Evolutionary conservation across 2,888 invertebrate species (phyloP).

Genomic region (Ophioninae sp.): DNA sequence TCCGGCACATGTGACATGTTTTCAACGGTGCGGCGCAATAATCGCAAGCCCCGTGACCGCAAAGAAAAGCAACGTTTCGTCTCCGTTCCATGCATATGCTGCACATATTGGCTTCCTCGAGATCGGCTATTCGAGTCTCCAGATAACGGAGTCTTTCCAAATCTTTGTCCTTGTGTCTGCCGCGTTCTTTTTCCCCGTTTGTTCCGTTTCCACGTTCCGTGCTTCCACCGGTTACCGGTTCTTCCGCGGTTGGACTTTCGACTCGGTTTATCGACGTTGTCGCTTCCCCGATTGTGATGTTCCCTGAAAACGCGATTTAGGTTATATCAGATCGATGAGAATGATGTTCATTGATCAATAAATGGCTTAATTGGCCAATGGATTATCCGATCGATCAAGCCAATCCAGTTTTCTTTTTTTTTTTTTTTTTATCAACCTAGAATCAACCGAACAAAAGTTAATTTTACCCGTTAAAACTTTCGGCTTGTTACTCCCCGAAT

Average conservation of each 20-base stretch:
- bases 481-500: constrained; percentile 35
- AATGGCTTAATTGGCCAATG: too few relatives aligned
- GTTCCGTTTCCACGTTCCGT: constrained; percentile 51
- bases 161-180: constrained; percentile 76
- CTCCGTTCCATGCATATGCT: constrained; percentile 94
- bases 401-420: too few relatives aligned
- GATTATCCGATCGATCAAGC: not conserved
- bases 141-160: constrained; percentile 82
- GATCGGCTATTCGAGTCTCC: constrained; percentile 91
- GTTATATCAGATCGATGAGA: not conserved
- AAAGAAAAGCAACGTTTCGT: constrained; percentile 92
- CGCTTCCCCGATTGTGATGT: constrained; percentile 41
- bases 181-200: constrained; percentile 63
- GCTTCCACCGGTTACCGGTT: constrained; percentile 12
- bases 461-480: constrained; percentile 43
- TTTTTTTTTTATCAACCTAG: too few relatives aligned
- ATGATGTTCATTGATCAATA: not conserved
- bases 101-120: constrained; percentile 93
- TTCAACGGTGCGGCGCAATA: constrained; percentile 91
- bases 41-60: constrained; percentile 93
- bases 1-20: constrained; percentile 93
- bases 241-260: constrained; percentile 65
- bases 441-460: not conserved
- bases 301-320: constrained; percentile 38
- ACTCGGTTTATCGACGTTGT: constrained; percentile 56